Evolutionary conservation across 2,888 invertebrate genomes (phyloP).

Genomic region (Heliconius ethilla): DNA sequence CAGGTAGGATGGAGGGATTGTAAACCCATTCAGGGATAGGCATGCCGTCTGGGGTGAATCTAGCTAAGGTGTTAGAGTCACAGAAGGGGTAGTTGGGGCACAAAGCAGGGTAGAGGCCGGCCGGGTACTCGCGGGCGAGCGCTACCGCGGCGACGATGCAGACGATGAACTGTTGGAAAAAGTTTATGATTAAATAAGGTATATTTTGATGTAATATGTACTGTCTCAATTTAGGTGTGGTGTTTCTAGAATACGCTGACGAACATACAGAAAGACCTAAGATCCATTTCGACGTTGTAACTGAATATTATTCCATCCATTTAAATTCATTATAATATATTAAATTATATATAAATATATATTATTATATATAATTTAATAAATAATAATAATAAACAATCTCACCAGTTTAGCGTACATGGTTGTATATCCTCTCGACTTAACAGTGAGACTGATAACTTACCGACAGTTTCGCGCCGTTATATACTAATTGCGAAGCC

Average conservation of each 20-base stretch:
- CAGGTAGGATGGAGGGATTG: slow-evolving; percentile 61
- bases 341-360: neutral
- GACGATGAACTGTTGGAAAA: slow-evolving; percentile 64
- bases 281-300: too few species aligned
- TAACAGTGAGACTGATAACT: slow-evolving; percentile 71
- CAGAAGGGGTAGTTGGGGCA: slow-evolving; percentile 84
- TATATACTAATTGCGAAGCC: slow-evolving; percentile 46
- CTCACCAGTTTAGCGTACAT: slow-evolving; percentile 78
- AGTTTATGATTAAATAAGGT: neutral
- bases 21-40: slow-evolving; percentile 76
- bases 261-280: too few species aligned
- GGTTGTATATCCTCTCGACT: slow-evolving; percentile 73
- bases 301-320: too few species aligned
- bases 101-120: slow-evolving; percentile 80
- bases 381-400: slow-evolving; percentile 36
- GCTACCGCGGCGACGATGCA: slow-evolving; percentile 70
- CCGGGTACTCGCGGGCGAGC: slow-evolving; percentile 78
- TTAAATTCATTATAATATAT: neutral
- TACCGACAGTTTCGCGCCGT: slow-evolving; percentile 17
- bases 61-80: slow-evolving; percentile 68
- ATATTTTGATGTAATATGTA: too few species aligned
- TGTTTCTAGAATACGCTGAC: too few species aligned
- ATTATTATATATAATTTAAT: neutral
- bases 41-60: slow-evolving; percentile 71
- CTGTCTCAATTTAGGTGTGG: too few species aligned